Conservation (phyloP, 2,797 vertebrate genomes). For the Silurus aristotelis region DNA sequence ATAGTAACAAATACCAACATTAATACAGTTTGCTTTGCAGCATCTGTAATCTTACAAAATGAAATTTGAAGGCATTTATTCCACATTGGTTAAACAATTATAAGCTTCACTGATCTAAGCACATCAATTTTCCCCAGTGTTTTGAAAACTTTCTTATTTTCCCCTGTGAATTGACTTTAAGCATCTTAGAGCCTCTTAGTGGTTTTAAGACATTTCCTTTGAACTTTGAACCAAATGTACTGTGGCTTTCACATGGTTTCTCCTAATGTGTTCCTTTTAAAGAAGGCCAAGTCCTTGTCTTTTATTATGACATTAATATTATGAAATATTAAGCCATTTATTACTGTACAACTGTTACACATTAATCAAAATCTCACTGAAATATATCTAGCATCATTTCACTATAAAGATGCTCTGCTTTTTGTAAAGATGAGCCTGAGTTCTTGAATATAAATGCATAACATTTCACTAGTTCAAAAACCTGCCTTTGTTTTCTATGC, state of each 20-base stretch:
- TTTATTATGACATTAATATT: neutral
- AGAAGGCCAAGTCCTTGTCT: neutral
- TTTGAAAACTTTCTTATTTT: slow-evolving; percentile 17
- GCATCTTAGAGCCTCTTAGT: slow-evolving; percentile 19
- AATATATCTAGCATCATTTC: neutral
- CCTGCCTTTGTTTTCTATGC: neutral
- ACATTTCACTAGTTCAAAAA: neutral
- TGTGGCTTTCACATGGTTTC: neutral
- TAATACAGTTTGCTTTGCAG: neutral
- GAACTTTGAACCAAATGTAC: slow-evolving; percentile 31
- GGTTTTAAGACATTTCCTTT: slow-evolving; percentile 33
- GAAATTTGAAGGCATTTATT: neutral
- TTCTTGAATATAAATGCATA: neutral
- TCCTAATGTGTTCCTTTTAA: neutral
- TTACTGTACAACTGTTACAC: neutral
- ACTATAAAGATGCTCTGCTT: slow-evolving; percentile 10
- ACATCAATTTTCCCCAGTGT: neutral
- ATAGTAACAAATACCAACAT: neutral
- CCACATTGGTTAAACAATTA: neutral
- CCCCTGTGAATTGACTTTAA: slow-evolving; percentile 23
- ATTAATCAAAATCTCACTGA: neutral
- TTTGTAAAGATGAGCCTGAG: neutral
- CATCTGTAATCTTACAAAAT: neutral
- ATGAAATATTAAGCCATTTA: slow-evolving; percentile 10
- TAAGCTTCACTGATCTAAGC: neutral